Conservation (phyloP, 1,140 invertebrate genomes). For the Drosophila ercepeae region DNA sequence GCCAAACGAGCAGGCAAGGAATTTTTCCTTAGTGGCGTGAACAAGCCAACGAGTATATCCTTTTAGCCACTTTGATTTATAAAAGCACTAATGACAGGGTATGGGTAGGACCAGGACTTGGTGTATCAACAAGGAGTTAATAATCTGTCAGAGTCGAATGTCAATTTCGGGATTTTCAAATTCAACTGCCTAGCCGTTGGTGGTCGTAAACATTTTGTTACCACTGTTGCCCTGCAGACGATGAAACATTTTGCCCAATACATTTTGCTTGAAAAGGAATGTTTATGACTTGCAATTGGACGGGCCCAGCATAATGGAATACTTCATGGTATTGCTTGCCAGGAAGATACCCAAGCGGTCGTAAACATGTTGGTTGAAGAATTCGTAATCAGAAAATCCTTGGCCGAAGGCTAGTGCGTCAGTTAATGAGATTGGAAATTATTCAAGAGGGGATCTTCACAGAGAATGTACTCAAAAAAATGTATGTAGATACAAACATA, state of each 20-base stretch:
- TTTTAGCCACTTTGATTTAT: constrained; percentile 48
- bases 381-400: constrained; percentile 6
- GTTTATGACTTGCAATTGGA: background rate
- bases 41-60: constrained; percentile 33
- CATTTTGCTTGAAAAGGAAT: background rate
- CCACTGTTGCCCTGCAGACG: background rate
- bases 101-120: background rate
- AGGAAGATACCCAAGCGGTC: constrained; percentile 14
- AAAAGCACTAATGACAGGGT: constrained; percentile 17
- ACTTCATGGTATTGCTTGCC: background rate
- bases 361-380: constrained; percentile 6
- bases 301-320: background rate
- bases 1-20: constrained; percentile 19
- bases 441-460: constrained; percentile 2
- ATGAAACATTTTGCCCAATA: background rate
- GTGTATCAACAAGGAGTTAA: background rate
- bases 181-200: background rate
- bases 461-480: background rate
- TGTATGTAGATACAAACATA: background rate
- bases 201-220: background rate
- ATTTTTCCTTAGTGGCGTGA: constrained; percentile 11
- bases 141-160: background rate
- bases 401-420: background rate
- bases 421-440: constrained; percentile 7
- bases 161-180: background rate